These are phyloP conservation scores for Nemurella pictetii DNA, from an alignment of 2,888 invertebrate species.

Conservation along the genomic window DNA sequence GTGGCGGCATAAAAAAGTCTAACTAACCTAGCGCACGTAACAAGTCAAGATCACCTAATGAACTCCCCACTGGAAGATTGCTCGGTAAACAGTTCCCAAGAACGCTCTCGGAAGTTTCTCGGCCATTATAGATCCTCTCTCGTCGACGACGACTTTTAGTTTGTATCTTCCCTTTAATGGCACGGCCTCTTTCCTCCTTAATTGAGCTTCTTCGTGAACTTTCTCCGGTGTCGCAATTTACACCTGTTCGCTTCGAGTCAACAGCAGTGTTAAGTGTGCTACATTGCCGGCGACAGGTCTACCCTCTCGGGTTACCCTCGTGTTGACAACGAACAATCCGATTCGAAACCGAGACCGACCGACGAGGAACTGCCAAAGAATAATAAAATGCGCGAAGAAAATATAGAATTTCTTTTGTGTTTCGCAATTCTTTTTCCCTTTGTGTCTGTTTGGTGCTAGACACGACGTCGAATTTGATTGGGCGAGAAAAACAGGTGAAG, in stretches of 20 bases:
- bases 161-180: not conserved
- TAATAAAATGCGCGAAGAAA: conserved; percentile 34
- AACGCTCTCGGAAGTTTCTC: not conserved
- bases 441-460: conserved; percentile 29
- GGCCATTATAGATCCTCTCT: not conserved
- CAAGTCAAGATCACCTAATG: not conserved
- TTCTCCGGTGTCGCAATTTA: not conserved
- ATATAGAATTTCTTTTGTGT: conserved; percentile 38
- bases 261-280: conserved; percentile 22
- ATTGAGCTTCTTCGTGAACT: not conserved
- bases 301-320: conserved; percentile 12
- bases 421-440: conserved; percentile 12
- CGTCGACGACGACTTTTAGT: not conserved
- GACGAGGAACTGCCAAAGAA: conserved; percentile 16
- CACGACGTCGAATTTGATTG: conserved; percentile 34
- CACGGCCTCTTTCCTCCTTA: not conserved
- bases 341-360: conserved; percentile 26
- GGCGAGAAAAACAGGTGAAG: conserved; percentile 28
- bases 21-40: not conserved
- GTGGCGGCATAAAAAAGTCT: not conserved
- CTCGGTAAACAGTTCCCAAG: not conserved
- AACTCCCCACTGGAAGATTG: not conserved
- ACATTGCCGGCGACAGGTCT: conserved; percentile 20
- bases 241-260: conserved; percentile 15
- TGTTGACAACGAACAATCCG: conserved; percentile 34